Evolutionary conservation across 2,888 invertebrate genomes (phyloP), one percentile per base, ranked within the genome.

Genomic region (Drosophila yooni): DNA sequence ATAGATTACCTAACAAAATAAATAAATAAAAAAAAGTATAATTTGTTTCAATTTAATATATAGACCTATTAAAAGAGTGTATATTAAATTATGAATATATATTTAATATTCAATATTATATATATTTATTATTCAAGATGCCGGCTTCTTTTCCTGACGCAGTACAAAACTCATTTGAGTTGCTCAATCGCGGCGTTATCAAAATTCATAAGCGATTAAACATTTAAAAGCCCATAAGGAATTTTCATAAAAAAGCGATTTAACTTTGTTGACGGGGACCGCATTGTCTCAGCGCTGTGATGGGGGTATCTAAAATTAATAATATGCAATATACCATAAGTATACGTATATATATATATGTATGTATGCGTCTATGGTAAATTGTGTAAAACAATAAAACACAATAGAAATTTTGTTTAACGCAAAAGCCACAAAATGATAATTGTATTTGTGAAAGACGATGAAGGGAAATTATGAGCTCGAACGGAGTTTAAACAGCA

Each of bases 231-330:
- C 79, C 90, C 84, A 90, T 89, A 77, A 76, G 89, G 82, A 75
- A 89, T 89, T 89, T 89, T 89, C 89, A 89, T 89, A 89, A 91
- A 90, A 90, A 90, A 89, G 13, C 89, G 75, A 89, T 89, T 91
- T 90, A 81, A 76, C 75, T 86, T 85, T 79, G 76, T 70, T 85
- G 66, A 29, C 60, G 56, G 56, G 40, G 36, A 36, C 50, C 51
- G 56, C 64, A 57, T 65, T 73, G 65, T 73, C 50, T 58, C n/a
- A 52, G 8, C 27, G 3, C 34, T 27, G 51, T n/a, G 46, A 50
- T 18, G 48, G 58, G 60, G 34, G 63, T 40, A 52, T 51, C 27
- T 54, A 27, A 62, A 68, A 78, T 79, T 81, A 78, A 79, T 79
- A 77, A 78, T 81, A 79, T 76, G 74, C 74, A 68, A 68, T 63